Conservation (phyloP, 2,113 vertebrate species). For the Scolopax mira region DNA sequence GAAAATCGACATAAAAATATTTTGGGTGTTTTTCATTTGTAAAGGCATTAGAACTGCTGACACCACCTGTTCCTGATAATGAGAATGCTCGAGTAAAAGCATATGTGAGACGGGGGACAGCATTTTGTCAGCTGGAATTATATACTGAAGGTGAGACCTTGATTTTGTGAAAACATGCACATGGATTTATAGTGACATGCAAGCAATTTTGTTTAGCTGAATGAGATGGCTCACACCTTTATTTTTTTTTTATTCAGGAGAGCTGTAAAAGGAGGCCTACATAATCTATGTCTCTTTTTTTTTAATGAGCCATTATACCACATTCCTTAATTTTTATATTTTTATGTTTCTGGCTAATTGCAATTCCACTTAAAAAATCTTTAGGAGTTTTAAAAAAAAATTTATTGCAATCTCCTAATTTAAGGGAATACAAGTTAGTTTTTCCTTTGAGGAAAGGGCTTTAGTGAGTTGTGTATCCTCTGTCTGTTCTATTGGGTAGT, state of each 20-base stretch:
- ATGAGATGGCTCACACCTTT: background rate
- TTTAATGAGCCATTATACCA: background rate
- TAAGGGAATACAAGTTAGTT: background rate
- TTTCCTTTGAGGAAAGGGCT: background rate
- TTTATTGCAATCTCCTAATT: background rate
- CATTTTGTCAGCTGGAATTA: conserved; percentile 91
- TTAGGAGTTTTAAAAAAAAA: background rate
- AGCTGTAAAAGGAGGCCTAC: background rate
- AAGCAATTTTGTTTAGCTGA: background rate
- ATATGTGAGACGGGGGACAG: conserved; percentile 85
- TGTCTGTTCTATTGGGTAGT: background rate
- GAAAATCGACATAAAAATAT: background rate
- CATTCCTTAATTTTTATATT: background rate
- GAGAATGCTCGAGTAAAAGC: conserved; percentile 84
- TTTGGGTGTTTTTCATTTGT: background rate
- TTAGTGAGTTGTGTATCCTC: background rate
- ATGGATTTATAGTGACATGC: background rate
- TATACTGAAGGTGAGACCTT: conserved; percentile 85
- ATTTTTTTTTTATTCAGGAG: background rate
- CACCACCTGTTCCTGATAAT: conserved; percentile 85
- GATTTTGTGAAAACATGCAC: background rate
- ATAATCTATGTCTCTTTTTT: background rate
- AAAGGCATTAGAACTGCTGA: conserved; percentile 89
- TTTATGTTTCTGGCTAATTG: background rate
- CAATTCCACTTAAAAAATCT: background rate